Conservation (phyloP, 2,113 vertebrate genomes). For the Dipodomys merriami region DNA sequence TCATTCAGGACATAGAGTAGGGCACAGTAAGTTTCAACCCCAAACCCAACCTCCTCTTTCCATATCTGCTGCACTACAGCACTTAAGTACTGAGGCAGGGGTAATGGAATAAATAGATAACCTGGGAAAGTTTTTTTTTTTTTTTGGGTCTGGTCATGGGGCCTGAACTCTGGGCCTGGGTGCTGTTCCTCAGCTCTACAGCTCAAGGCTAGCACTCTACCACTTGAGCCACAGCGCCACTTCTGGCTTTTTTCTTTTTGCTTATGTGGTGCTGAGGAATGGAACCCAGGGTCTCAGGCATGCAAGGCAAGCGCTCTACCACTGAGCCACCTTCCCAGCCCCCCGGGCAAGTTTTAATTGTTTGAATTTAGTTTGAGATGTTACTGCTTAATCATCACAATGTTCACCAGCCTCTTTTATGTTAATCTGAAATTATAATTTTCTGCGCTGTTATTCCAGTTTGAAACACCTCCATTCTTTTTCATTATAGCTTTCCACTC, state of each 20-base stretch:
- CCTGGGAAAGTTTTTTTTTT: neutral
- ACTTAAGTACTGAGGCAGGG: neutral
- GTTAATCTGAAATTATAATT: neutral
- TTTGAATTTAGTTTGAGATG: conserved; percentile 33
- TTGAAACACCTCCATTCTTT: neutral
- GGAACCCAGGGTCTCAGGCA: too few species aligned
- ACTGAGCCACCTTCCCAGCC: too few species aligned
- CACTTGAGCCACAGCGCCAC: too few species aligned
- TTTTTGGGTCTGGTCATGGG: too few species aligned
- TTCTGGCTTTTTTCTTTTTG: too few species aligned
- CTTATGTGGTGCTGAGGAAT: too few species aligned
- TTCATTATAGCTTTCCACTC: neutral
- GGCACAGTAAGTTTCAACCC: neutral
- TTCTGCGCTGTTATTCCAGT: neutral
- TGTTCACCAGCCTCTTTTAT: neutral
- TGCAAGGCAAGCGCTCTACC: too few species aligned
- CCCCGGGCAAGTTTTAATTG: conserved; percentile 30
- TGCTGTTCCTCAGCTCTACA: too few species aligned
- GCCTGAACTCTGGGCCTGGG: too few species aligned
- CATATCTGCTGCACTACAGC: accelerated
- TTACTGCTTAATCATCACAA: neutral
- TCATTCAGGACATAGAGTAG: neutral
- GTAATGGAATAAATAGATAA: conserved; percentile 27
- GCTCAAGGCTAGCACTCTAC: too few species aligned
- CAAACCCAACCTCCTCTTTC: neutral